phyloP scores from a whole-genome alignment of 2,113 vertebrate genomes.

The Polypterus senegalus region DNA sequence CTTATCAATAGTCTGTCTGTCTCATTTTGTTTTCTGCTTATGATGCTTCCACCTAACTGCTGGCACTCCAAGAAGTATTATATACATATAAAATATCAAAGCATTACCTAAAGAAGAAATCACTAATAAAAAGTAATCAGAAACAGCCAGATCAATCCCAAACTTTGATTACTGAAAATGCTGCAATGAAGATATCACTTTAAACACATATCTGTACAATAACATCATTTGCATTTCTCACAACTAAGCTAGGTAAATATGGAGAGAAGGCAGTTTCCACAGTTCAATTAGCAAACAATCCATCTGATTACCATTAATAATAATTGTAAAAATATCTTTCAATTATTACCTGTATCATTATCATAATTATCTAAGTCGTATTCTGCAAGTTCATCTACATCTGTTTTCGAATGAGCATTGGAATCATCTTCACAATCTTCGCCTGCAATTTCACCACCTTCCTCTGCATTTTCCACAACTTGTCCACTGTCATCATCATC shows the following conservation, averaged over 20 bases:
- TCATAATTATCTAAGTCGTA: constrained; percentile 83
- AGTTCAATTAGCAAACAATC: not conserved
- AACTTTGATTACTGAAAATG: no score
- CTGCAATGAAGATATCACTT: no score
- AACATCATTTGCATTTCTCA: not conserved
- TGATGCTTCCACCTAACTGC: no score
- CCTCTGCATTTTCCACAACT: constrained; percentile 13
- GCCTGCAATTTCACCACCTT: constrained; percentile 17
- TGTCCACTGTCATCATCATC: constrained; percentile 28
- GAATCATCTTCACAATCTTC: constrained; percentile 21
- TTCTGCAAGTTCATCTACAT: constrained; percentile 62
- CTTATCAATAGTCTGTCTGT: no score
- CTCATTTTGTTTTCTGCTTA: no score
- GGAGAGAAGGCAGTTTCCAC: not conserved
- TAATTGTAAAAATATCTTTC: not conserved
- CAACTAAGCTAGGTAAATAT: not conserved
- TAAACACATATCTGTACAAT: not conserved
- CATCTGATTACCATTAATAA: not conserved
- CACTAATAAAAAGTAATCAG: no score
- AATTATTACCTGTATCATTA: constrained; percentile 59
- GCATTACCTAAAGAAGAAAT: no score
- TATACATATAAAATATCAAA: no score
- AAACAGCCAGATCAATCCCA: no score
- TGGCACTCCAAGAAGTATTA: no score
- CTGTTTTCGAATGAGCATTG: constrained; percentile 12